Evolutionary conservation across 2,888 invertebrate genomes (phyloP), one percentile per base, ranked within the genome.

Genomic region (Congeria kusceri): DNA sequence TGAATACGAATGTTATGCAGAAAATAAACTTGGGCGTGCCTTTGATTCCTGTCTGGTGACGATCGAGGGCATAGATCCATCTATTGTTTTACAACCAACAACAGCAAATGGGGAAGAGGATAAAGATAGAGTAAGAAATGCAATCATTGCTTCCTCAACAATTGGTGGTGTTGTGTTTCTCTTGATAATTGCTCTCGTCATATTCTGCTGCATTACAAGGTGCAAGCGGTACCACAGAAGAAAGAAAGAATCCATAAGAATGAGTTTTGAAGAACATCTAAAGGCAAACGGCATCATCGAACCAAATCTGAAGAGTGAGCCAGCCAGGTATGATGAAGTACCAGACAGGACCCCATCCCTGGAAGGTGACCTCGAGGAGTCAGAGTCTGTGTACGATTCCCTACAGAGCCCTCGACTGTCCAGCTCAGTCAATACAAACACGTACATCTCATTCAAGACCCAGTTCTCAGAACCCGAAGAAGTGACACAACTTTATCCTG

Each of bases 361-460:
- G 9, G 80, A 80, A 25, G 78, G 65, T 13, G 78, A 80, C 28
- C 68, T 69, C 56, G 80, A 83, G 18, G 78, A 81, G 23, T 63
- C 69, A 27, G 79, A 77, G 29, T 81, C 81, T 13, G 64, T 79
- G 68, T 81, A 81, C 29, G 81, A 84, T 53, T 81, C 84, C 0
- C 64, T 84, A 63, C 81, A 84, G 47, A 53, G 76, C 28, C 81
- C 84, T 20, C 46, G 77, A 32, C 49, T 74, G 9, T 65, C 77
- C 4, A 84, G 81, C 49, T 70, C 78, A 13, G 68, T 77, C 23
- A 87, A 88, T 32, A 88, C 87, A 28, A 89, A 89, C 80, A 91
- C 90, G 0, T 91, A 91, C 74, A 87, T 91, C n/a, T 91, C 91
- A 62, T 91, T 91, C 74, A 88, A 88, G 75, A 85, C 88, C 18